These are phyloP conservation scores for Galerucella nymphaeae DNA, from an alignment of 2,888 invertebrate genomes.

Conservation along the genomic window DNA sequence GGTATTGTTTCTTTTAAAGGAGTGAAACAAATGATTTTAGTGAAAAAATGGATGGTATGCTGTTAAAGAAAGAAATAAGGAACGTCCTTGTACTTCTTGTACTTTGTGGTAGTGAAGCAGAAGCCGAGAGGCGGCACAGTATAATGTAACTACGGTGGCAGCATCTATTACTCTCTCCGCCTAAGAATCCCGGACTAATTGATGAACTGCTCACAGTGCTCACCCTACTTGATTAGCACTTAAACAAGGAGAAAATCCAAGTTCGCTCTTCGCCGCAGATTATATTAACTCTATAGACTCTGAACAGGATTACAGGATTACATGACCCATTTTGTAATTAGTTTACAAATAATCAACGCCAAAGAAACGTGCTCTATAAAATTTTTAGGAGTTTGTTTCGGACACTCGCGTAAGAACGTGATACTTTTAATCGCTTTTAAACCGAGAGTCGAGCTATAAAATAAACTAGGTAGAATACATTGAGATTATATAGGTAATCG, in stretches of 20 bases:
- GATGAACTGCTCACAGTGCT: conserved; percentile 55
- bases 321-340: conserved; percentile 40
- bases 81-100: conserved; percentile 7
- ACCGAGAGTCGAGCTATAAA: background rate
- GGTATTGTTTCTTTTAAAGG: too few relatives aligned
- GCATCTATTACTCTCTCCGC: conserved; percentile 42
- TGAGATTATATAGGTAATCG: too few relatives aligned
- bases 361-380: conserved; percentile 18
- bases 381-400: background rate
- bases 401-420: background rate
- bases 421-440: background rate
- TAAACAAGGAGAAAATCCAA: conserved; percentile 54
- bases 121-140: conserved; percentile 6
- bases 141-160: conserved; percentile 19
- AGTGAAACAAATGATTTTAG: too few relatives aligned
- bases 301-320: conserved; percentile 44
- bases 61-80: background rate
- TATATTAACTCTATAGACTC: conserved; percentile 44
- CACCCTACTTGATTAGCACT: conserved; percentile 54
- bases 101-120: background rate
- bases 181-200: conserved; percentile 55
- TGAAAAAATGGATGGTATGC: too few relatives aligned
- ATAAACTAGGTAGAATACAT: too few relatives aligned
- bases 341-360: conserved; percentile 35
- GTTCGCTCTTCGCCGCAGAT: conserved; percentile 45